Conservation (phyloP, 2,888 invertebrate genomes). For the Caenorhabditis macrosperma region DNA sequence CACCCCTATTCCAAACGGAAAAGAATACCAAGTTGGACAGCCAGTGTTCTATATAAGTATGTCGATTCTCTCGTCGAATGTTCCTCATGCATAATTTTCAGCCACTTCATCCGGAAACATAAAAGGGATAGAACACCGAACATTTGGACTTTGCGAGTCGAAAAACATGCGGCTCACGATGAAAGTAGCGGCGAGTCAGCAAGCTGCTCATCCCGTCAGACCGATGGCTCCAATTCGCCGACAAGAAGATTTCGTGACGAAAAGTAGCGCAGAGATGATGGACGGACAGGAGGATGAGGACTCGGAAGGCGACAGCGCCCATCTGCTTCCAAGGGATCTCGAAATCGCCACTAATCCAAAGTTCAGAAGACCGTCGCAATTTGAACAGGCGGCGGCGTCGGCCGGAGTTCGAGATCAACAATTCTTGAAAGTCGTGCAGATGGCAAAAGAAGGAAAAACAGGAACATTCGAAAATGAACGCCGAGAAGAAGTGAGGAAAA, state of each 20-base stretch:
- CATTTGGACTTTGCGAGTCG: conserved; percentile 44
- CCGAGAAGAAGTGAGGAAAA: background rate
- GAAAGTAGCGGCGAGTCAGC: conserved; percentile 38
- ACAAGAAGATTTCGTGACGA: conserved; percentile 47
- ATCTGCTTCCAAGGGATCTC: conserved; percentile 45
- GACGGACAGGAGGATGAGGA: conserved; percentile 51
- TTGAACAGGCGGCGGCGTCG: conserved; percentile 41
- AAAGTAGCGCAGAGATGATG: conserved; percentile 34
- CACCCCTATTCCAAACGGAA: conserved; percentile 57
- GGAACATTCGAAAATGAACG: conserved; percentile 54
- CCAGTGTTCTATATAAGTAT: conserved; percentile 57
- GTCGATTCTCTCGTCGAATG: conserved; percentile 3
- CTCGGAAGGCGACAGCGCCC: conserved; percentile 43
- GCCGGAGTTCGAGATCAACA: conserved; percentile 53
- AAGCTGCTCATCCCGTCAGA: conserved; percentile 16
- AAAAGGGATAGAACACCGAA: conserved; percentile 28
- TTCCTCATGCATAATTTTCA: conserved; percentile 11
- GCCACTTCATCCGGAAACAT: conserved; percentile 54
- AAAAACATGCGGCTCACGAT: conserved; percentile 53
- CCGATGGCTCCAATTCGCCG: conserved; percentile 36
- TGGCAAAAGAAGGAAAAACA: conserved; percentile 55
- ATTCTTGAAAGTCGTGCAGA: conserved; percentile 32
- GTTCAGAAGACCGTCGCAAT: conserved; percentile 53
- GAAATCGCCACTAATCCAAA: conserved; percentile 41
- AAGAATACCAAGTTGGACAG: conserved; percentile 50